These are phyloP conservation scores for Leptarthrus brevirostris DNA, from an alignment of 2,888 invertebrate genomes.

Conservation along the genomic window DNA sequence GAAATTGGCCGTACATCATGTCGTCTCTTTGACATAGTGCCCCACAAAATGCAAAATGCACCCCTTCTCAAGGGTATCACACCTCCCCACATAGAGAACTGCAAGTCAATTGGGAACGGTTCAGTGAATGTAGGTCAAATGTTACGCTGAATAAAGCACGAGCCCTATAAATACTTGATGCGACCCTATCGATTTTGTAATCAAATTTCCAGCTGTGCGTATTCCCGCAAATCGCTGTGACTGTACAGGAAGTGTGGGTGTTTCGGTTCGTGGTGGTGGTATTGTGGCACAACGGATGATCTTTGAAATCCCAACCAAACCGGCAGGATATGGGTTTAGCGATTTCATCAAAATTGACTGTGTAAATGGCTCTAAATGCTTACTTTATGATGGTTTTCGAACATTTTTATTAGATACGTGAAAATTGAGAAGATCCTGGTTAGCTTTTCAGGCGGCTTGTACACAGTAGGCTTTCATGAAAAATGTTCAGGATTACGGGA, in stretches of 20 bases:
- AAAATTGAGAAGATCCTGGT: slow-evolving; percentile 14
- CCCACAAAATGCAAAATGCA: slow-evolving; percentile 14
- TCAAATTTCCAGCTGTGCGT: slow-evolving; percentile 41
- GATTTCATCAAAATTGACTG: slow-evolving; percentile 23
- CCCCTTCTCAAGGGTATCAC: not conserved
- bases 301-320: not conserved
- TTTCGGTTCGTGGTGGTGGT: not conserved
- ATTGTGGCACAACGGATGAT: not conserved
- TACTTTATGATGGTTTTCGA: not conserved
- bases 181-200: slow-evolving; percentile 45
- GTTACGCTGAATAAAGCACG: slow-evolving; percentile 47
- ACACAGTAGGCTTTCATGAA: not conserved
- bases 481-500: not conserved
- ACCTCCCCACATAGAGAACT: not conserved
- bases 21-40: not conserved
- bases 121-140: slow-evolving; percentile 47
- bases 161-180: slow-evolving; percentile 48
- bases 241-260: not conserved
- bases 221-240: slow-evolving; percentile 3
- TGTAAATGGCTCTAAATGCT: not conserved
- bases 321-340: not conserved
- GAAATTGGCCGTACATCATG: slow-evolving; percentile 21
- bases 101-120: slow-evolving; percentile 26
- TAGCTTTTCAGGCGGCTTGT: not conserved
- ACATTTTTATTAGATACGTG: slow-evolving; percentile 26